Evolutionary conservation across 2,797 vertebrate species (phyloP), one percentile per base, ranked within the genome.

Genomic region (Trachops cirrhosus): DNA sequence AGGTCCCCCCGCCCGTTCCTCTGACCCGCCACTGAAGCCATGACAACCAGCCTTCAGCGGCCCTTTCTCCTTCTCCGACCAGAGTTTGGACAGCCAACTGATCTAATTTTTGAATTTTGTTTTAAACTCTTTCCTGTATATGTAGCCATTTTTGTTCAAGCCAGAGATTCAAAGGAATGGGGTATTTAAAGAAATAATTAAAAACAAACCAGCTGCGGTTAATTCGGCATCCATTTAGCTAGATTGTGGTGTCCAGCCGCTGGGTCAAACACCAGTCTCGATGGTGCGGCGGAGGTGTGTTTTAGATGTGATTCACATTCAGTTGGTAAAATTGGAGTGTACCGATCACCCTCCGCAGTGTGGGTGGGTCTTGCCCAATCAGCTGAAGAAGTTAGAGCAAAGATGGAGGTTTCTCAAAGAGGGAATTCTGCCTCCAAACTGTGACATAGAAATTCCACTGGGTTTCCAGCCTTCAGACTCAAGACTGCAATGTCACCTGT

Each of bases 41-140:
- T 0, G 5, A 62, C 3, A 1, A 34, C 34, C 21, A 2, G 16
- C n/a, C 50, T 71, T n/a, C 48, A 2, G 4, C 2, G 1, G 34
- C 15, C 52, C 48, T 77, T 11, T 62, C 78, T 37, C 82, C 74
- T 26, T 0, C 48, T 67, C 71, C 12, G 44, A 50, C 67, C 77
- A 32, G 3, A 18, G 18, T 70, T 15, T 41, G 29, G 52, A 22
- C n/a, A 64, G 78, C 68, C 79, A 46, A 26, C 3, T n/a, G 26
- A 26, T 41, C 73, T 68, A 22, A 21, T 12, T 57, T 41, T 74
- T 11, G 8, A 41, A 39, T 86, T 74, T 50, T 26, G 77, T 68
- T 67, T 94, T 80, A 19, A 96, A 26, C 12, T 2, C 73, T 79
- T 85, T 71, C 21, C 46, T 93, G 16, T 32, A 4, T 22, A 82